Percentiles rank a stretch among this genome's conserved stretches.
Conservation (phyloP, 2,113 vertebrate genomes). For the Sebastes fasciatus region DNA sequence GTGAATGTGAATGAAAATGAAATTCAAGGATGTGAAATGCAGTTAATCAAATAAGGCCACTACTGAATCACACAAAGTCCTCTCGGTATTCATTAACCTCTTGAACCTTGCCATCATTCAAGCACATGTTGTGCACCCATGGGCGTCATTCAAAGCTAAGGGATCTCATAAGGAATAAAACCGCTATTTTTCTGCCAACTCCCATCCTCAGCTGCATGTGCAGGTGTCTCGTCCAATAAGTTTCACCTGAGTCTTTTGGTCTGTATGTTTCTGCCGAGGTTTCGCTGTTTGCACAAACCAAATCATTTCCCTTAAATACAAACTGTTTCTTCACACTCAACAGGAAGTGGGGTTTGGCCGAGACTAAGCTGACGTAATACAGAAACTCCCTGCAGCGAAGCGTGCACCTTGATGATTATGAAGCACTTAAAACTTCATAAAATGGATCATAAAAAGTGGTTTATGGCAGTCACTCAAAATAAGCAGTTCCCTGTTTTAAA, state of each 20-base stretch:
- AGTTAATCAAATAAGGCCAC: conserved; percentile 20
- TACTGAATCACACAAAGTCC: conserved; percentile 13
- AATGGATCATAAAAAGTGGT: not conserved
- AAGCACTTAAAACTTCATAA: not conserved
- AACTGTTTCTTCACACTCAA: conserved; percentile 34
- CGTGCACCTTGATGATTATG: not conserved
- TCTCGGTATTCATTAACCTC: conserved; percentile 27
- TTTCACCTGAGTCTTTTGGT: not conserved
- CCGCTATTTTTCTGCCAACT: no score
- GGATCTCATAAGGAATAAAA: not conserved
- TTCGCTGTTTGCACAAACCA: not conserved
- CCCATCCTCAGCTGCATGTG: not conserved
- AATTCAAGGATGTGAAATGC: conserved; percentile 21
- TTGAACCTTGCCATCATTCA: not conserved
- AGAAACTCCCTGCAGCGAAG: conserved; percentile 20
- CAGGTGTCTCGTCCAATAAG: not conserved
- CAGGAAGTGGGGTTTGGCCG: conserved; percentile 27
- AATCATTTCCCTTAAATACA: conserved; percentile 20
- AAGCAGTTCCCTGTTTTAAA: not conserved
- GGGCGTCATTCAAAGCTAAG: not conserved
- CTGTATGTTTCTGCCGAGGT: conserved; percentile 2
- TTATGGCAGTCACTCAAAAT: not conserved
- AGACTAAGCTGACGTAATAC: conserved; percentile 4
- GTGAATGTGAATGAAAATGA: conserved; percentile 2
- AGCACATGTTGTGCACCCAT: conserved; percentile 16